phyloP scores from a whole-genome alignment of 2,888 invertebrate genomes.

The Nezara viridula region DNA sequence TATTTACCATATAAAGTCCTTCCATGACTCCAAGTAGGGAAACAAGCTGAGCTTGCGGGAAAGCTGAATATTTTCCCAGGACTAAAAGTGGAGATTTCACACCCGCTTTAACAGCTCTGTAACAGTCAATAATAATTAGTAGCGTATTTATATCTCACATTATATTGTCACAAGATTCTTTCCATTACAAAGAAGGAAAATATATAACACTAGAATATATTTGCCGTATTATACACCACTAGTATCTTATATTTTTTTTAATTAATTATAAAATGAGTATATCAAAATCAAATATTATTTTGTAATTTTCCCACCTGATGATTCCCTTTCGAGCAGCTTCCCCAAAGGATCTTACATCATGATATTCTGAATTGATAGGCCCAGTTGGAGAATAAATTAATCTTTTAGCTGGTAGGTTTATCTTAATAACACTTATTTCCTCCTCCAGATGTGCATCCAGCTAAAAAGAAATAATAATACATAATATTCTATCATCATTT shows the following conservation, averaged over 20 bases:
- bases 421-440: slow-evolving; percentile 43
- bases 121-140: slow-evolving; percentile 60
- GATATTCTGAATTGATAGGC: slow-evolving; percentile 77
- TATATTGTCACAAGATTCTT: too few relatives aligned
- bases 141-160: too few relatives aligned
- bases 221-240: neutral
- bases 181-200: neutral
- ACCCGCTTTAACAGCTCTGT: slow-evolving; percentile 87
- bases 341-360: slow-evolving; percentile 81
- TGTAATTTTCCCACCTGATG: slow-evolving; percentile 68
- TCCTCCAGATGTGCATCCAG: slow-evolving; percentile 53
- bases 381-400: slow-evolving; percentile 77
- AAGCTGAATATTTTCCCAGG: slow-evolving; percentile 74
- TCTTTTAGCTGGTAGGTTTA: slow-evolving; percentile 69
- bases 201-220: neutral
- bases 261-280: too few relatives aligned
- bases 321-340: slow-evolving; percentile 85
- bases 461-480: slow-evolving; percentile 44
- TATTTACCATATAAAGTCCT: slow-evolving; percentile 86
- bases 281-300: neutral
- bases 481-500: too few relatives aligned
- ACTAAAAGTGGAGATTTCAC: slow-evolving; percentile 84
- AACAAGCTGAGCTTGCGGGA: slow-evolving; percentile 83
- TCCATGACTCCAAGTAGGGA: slow-evolving; percentile 89
- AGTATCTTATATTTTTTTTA: too few relatives aligned